These are phyloP conservation scores for Mycalesis mineus DNA, from an alignment of 2,888 invertebrate genomes.

Conservation along the genomic window DNA sequence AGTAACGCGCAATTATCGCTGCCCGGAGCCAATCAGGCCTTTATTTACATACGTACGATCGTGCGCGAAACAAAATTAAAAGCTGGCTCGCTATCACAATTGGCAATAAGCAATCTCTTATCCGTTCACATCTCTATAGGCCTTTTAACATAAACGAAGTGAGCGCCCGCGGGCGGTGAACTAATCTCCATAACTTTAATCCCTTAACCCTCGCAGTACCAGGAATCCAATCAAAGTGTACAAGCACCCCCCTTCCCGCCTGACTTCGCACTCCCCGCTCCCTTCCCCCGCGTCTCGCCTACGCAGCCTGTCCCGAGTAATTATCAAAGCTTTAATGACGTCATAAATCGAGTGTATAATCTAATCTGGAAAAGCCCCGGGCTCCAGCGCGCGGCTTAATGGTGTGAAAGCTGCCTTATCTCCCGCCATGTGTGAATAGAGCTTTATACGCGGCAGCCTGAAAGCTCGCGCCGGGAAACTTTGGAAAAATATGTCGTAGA, in stretches of 20 bases:
- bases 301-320: slow-evolving; percentile 80
- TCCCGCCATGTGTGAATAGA: slow-evolving; percentile 79
- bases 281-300: slow-evolving; percentile 59
- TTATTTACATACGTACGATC: slow-evolving; percentile 35
- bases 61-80: slow-evolving; percentile 63
- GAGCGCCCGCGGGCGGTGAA: slow-evolving; percentile 73
- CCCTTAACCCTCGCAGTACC: slow-evolving; percentile 76
- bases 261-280: slow-evolving; percentile 37
- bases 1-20: slow-evolving; percentile 28
- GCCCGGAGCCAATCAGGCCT: slow-evolving; percentile 32
- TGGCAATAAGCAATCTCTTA: slow-evolving; percentile 78
- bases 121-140: slow-evolving; percentile 73
- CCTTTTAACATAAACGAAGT: slow-evolving; percentile 75
- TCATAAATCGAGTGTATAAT: slow-evolving; percentile 80
- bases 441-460: slow-evolving; percentile 76
- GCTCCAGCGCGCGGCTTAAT: slow-evolving; percentile 77
- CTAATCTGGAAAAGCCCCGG: slow-evolving; percentile 80
- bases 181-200: slow-evolving; percentile 79
- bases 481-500: slow-evolving; percentile 78
- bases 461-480: slow-evolving; percentile 77
- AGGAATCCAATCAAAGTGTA: slow-evolving; percentile 79
- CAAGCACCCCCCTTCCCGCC: slow-evolving; percentile 57
- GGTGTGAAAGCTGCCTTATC: slow-evolving; percentile 79
- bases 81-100: slow-evolving; percentile 68
- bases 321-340: slow-evolving; percentile 80